Base-by-base conservation (phyloP, 2,888 invertebrate genomes). In the Pheosia gnoma region DNA sequence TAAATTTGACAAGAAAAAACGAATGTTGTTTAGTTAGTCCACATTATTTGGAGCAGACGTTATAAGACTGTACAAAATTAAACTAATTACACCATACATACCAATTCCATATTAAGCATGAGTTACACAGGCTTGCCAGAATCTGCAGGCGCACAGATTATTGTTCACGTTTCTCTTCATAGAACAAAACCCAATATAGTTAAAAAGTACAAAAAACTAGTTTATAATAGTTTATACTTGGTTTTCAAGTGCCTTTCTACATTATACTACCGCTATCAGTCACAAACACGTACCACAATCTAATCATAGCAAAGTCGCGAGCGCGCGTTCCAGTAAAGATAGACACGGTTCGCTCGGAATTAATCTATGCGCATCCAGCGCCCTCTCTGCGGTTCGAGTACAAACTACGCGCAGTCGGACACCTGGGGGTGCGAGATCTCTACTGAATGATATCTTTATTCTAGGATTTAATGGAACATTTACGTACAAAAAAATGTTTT, bases 321-420 rank as follows among this genome's bases (percentile, higher is more conserved):
- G 36, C 53, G 62, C 58, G 69, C 63, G 63, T 66, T 66, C 53
- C 47, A 65, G 62, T 65, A 57, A 59, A 69, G 66, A 63, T 66
- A 72, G 65, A 64, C 60, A 67, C 69, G 52, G 25, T 54, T 54
- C 71, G 61, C 55, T 67, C 62, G 65, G 67, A 63, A 75, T 71
- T 73, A 70, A 75, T 74, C 64, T 63, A 36, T 45, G 59, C 53
- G 51, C 57, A 59, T 63, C 58, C 43, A 10, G 41, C 25, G 43
- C 51, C 51, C 25, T 47, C 25, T 41, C 39, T 39, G 41, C 39
- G 41, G 0, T 11, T 51, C 51, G 11, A 51, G 10, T 51, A 49
- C 55, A 10, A 58, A 38, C 53, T 53, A 13, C 8, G 55, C 36
- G 13, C 39, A 9, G 9, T 41, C 39, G 39, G 54, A 61, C 57